phyloP scores from a whole-genome alignment of 2,888 invertebrate genomes.

The Tenthredo amoena region DNA sequence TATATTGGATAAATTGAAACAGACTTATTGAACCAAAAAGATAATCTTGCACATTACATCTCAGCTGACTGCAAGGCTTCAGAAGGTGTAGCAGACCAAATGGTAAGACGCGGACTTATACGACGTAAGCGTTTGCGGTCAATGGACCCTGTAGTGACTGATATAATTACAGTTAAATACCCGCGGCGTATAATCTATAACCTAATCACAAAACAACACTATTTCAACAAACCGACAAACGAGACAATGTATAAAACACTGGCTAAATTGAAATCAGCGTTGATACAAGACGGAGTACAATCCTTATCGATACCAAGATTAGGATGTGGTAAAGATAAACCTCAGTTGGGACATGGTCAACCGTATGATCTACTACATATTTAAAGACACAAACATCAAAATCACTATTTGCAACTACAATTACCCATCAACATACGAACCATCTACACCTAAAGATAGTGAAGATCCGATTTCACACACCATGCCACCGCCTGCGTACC shows the following conservation, averaged over 20 bases:
- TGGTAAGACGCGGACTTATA: background rate
- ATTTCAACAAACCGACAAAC: background rate
- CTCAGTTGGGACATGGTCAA: background rate
- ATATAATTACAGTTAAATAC: background rate
- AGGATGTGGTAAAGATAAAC: background rate
- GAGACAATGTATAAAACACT: background rate
- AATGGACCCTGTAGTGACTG: background rate
- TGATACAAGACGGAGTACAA: background rate
- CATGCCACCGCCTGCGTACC: too few species aligned
- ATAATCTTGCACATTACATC: background rate
- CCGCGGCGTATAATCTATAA: background rate
- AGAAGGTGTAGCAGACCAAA: background rate
- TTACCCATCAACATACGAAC: too few species aligned
- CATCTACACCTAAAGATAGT: background rate
- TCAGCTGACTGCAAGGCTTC: background rate
- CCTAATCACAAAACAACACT: background rate
- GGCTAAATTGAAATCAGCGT: background rate
- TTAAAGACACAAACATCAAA: background rate
- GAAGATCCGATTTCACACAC: background rate
- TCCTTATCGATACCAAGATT: background rate
- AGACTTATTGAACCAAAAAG: background rate
- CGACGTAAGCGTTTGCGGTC: background rate
- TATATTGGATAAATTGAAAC: constrained; percentile 36
- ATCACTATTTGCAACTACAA: too few species aligned
- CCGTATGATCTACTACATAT: background rate